A percentile compares a stretch with the other conserved stretches of the same genome.
These are phyloP conservation scores for Passer montanus DNA, from an alignment of 2,113 vertebrate genomes.

Conservation along the genomic window DNA sequence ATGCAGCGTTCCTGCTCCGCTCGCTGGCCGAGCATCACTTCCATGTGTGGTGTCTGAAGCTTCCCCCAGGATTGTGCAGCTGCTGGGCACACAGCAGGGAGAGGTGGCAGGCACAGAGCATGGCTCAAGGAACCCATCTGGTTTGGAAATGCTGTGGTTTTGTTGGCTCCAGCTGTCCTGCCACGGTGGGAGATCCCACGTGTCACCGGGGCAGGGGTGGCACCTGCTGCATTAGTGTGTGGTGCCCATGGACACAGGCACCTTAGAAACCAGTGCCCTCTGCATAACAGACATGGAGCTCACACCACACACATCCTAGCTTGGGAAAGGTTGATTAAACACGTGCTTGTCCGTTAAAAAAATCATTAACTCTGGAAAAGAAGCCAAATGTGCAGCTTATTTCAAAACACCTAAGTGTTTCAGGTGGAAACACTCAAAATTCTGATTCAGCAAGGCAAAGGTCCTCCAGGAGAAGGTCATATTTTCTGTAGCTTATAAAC, in stretches of 20 bases:
- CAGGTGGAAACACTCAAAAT: neutral
- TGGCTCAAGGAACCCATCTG: neutral
- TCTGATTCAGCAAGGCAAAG: constrained; percentile 55
- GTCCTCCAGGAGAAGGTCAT: constrained; percentile 55
- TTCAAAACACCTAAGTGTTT: neutral
- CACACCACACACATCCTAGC: neutral
- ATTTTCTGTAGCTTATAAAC: constrained; percentile 73
- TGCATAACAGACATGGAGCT: accelerated
- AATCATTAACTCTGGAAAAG: neutral
- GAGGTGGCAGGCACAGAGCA: neutral
- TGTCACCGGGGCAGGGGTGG: neutral
- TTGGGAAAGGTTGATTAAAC: neutral
- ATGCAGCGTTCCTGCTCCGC: accelerated
- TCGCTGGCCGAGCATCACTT: accelerated
- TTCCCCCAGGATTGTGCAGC: neutral
- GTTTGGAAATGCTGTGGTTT: accelerated
- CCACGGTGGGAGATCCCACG: accelerated
- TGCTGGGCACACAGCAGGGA: neutral
- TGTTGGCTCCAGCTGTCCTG: neutral
- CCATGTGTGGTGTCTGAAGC: neutral
- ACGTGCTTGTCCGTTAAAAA: accelerated
- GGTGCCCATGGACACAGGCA: neutral
- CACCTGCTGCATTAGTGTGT: accelerated
- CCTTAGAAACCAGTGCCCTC: neutral
- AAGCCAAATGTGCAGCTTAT: neutral